Base-by-base conservation (phyloP, 2,888 invertebrate genomes). In the Catocala sponsa region DNA sequence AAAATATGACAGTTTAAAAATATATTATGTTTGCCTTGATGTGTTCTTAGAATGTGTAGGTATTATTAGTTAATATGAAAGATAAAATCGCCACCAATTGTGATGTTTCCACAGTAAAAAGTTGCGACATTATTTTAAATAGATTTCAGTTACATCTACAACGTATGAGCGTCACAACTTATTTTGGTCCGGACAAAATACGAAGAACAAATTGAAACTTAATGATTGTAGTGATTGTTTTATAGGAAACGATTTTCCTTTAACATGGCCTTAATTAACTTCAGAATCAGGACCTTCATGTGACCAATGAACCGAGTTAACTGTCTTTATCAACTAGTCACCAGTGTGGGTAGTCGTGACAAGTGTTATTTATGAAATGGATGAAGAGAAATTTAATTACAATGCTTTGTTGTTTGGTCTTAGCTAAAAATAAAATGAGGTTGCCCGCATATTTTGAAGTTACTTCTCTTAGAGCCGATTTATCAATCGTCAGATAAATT, bases 251-350 rank as follows among this genome's bases (percentile, higher is more conserved):
- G 68, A 72, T 76, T 80, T 72, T 68, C 76, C 71, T 78, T 79
- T 74, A 77, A 78, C 70, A 71, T 74, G 76, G 65, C 78, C 80
- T 77, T 70, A 80, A 85, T 85, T 85, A 82, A 71, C 78, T 80
- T 83, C 68, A 69, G 70, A 80, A 83, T 75, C 78, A 80, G 72
- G 75, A 70, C 76, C 78, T 76, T 72, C 64, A 65, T 63, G 78
- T 86, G 85, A 82, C 75, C 83, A 76, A 81, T 86, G 86, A 85
- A 85, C 84, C 82, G 75, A 72, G 67, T 73, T 59, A 55, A 77
- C 72, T 78, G 76, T 68, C 76, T 81, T 84, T 84, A 82, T 80
- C 68, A 58, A 49, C 56, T 79, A 70, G 64, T 64, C 54, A 64
- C 64, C 64, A 72, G 70, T 63, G 65, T 67, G 35, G 60, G 62